Evolutionary conservation across 2,797 vertebrate species (phyloP).

Genomic region (Sebastolobus altivelis): DNA sequence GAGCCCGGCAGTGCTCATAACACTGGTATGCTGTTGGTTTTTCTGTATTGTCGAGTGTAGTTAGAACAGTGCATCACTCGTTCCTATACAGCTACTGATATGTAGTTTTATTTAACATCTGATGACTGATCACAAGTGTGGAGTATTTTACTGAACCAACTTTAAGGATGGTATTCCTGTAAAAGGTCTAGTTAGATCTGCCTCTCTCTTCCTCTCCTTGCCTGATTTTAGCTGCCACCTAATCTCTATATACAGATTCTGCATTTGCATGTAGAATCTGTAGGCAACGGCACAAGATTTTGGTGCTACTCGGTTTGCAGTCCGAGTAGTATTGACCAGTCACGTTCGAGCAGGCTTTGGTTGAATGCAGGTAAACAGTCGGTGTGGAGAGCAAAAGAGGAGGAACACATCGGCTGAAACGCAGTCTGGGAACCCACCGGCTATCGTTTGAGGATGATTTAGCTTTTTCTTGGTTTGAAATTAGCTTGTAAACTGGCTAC

Average conservation of each 20-base stretch:
- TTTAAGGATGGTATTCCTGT: not conserved
- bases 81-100: not conserved
- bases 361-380: too few species aligned
- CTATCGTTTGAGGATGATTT: not conserved
- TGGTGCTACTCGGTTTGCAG: too few species aligned
- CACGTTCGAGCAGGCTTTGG: too few species aligned
- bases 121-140: not conserved
- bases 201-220: not conserved
- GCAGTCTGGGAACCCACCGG: not conserved
- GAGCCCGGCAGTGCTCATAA: constrained; percentile 90
- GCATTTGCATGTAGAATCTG: too few species aligned
- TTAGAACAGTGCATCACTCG: not conserved
- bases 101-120: not conserved
- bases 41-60: too few species aligned
- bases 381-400: too few species aligned
- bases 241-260: too few species aligned
- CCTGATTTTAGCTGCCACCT: not conserved
- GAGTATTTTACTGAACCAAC: not conserved
- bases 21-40: constrained; percentile 86
- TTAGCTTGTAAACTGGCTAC: not conserved
- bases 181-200: not conserved
- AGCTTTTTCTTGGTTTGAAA: not conserved
- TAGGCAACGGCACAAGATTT: too few species aligned
- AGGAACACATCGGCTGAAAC: too few species aligned
- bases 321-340: too few species aligned